Evolutionary conservation across 2,113 vertebrate genomes (phyloP).

Genomic region (Coracopsis vasa): DNA sequence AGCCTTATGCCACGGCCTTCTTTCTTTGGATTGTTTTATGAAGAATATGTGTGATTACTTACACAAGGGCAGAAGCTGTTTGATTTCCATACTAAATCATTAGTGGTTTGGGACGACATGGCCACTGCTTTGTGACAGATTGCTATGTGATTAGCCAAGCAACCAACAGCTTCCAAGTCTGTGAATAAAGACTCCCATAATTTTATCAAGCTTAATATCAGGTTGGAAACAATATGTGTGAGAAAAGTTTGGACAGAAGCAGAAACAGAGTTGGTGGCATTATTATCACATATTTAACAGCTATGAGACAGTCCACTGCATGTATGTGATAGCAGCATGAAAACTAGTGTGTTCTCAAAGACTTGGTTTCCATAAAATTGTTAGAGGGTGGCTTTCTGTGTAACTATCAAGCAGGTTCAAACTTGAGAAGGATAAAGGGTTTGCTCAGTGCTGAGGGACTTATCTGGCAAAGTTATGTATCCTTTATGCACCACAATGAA

Average conservation of each 20-base stretch:
- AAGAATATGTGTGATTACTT: neutral
- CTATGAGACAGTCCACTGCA: neutral
- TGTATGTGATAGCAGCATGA: neutral
- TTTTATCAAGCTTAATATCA: neutral
- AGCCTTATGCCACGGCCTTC: neutral
- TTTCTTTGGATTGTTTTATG: neutral
- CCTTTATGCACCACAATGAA: neutral
- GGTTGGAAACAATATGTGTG: neutral
- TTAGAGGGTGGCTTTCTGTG: neutral
- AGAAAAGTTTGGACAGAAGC: neutral
- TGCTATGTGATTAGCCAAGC: neutral
- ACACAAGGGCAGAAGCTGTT: neutral
- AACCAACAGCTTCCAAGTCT: neutral
- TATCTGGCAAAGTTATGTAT: neutral
- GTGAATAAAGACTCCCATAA: neutral
- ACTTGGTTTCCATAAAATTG: neutral
- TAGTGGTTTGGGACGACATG: neutral
- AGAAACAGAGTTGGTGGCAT: neutral
- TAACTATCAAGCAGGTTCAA: neutral
- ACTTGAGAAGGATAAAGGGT: neutral
- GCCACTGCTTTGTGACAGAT: neutral
- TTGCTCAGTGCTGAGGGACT: neutral
- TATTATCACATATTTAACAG: neutral
- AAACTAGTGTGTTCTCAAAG: neutral
- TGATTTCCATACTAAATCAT: neutral